Evolutionary conservation across 2,797 vertebrate species (phyloP).

Genomic region (Periparus ater): DNA sequence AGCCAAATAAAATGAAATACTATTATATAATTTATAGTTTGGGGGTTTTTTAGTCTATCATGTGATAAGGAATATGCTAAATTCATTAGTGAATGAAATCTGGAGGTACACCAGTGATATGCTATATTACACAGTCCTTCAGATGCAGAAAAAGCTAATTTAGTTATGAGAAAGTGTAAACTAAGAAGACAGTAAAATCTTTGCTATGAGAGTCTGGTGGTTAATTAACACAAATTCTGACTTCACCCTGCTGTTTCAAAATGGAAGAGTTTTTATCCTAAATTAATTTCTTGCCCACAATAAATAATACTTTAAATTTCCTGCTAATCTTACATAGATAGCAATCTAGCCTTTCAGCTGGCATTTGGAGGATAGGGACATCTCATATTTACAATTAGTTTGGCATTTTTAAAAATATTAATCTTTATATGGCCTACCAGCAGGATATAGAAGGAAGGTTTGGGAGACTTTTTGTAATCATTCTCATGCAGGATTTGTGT

Average conservation of each 20-base stretch:
- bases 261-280: constrained; percentile 42
- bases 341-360: constrained; percentile 43
- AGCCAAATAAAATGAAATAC: not conserved
- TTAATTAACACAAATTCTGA: constrained; percentile 44
- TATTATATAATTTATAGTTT: not conserved
- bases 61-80: not conserved
- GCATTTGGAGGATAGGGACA: constrained; percentile 35
- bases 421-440: not conserved
- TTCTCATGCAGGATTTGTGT: not conserved
- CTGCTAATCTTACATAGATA: constrained; percentile 13
- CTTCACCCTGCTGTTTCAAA: constrained; percentile 38
- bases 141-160: not conserved
- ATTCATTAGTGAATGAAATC: not conserved
- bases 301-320: constrained; percentile 59
- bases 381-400: constrained; percentile 30
- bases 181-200: constrained; percentile 12
- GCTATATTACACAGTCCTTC: not conserved
- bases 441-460: not conserved
- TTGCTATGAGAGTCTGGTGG: not conserved
- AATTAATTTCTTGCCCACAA: constrained; percentile 28
- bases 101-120: not conserved
- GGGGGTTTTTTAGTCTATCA: not conserved
- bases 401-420: constrained; percentile 29
- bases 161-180: constrained; percentile 16
- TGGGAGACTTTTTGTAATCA: not conserved